These are phyloP conservation scores for Huso huso DNA, from an alignment of 2,797 vertebrate genomes.

Conservation along the genomic window DNA sequence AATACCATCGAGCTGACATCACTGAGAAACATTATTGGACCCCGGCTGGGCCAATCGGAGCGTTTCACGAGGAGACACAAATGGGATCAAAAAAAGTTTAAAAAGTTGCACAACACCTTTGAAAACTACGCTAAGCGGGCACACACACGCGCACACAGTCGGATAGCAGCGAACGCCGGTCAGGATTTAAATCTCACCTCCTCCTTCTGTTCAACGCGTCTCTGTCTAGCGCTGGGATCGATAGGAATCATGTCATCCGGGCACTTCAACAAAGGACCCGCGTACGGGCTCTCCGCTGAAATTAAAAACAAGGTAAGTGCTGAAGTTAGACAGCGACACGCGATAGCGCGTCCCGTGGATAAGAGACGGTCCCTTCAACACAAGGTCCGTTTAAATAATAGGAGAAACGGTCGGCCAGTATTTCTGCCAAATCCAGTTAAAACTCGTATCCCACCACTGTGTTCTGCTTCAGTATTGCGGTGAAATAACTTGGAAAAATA, in stretches of 20 bases:
- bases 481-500: too few species aligned
- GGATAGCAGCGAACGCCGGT: conserved; percentile 9
- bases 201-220: conserved; percentile 22
- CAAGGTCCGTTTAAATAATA: too few species aligned
- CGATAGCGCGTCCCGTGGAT: neutral
- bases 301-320: conserved; percentile 82
- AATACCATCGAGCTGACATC: conserved; percentile 84
- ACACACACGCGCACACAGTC: conserved; percentile 5
- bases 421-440: neutral
- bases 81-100: conserved; percentile 69
- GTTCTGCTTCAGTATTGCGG: neutral
- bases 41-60: conserved; percentile 58
- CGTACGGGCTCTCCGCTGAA: conserved; percentile 83
- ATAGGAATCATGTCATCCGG: conserved; percentile 58
- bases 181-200: conserved; percentile 14
- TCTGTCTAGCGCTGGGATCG: conserved; percentile 18
- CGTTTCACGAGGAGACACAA: conserved; percentile 38
- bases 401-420: neutral
- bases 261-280: conserved; percentile 82
- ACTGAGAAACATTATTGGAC: conserved; percentile 58
- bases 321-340: neutral
- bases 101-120: conserved; percentile 62
- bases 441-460: neutral
- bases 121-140: conserved; percentile 26
- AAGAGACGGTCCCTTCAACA: too few species aligned